Evolutionary conservation across 1,140 invertebrate genomes (phyloP).

Genomic region (Pseudomyrmex pallidus): DNA sequence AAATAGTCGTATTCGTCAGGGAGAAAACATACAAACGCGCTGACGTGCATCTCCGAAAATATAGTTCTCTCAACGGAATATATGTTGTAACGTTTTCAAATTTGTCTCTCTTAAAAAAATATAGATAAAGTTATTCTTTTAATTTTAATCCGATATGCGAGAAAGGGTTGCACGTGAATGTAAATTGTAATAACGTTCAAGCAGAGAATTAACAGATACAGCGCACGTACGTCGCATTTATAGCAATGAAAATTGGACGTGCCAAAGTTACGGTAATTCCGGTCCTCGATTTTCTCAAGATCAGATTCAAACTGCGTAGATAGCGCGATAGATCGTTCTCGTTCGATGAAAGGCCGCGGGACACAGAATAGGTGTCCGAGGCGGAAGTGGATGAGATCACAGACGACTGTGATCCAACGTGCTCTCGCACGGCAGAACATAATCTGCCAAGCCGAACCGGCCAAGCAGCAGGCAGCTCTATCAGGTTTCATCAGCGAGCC

Average conservation of each 20-base stretch:
- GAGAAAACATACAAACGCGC: neutral
- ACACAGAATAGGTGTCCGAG: constrained; percentile 33
- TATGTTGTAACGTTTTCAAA: neutral
- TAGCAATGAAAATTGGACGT: neutral
- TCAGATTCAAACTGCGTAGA: neutral
- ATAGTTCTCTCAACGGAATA: neutral
- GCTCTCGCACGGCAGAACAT: constrained; percentile 71
- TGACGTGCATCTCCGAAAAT: neutral
- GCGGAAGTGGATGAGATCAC: constrained; percentile 76
- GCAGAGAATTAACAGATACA: neutral
- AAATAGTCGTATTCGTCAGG: neutral
- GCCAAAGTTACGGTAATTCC: constrained; percentile 4
- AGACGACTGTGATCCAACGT: constrained; percentile 66
- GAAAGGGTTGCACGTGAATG: neutral
- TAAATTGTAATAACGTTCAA: neutral
- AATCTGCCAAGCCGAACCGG: constrained; percentile 63
- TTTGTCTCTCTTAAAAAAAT: neutral
- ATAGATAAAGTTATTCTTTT: too few relatives aligned
- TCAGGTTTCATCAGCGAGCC: constrained; percentile 82
- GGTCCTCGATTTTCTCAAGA: neutral
- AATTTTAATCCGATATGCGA: neutral
- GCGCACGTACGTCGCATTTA: neutral
- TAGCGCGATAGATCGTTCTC: neutral
- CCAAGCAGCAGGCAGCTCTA: constrained; percentile 73
- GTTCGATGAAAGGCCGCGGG: neutral